Conservation (phyloP, 2,888 invertebrate genomes). For the Brenthis ino region DNA sequence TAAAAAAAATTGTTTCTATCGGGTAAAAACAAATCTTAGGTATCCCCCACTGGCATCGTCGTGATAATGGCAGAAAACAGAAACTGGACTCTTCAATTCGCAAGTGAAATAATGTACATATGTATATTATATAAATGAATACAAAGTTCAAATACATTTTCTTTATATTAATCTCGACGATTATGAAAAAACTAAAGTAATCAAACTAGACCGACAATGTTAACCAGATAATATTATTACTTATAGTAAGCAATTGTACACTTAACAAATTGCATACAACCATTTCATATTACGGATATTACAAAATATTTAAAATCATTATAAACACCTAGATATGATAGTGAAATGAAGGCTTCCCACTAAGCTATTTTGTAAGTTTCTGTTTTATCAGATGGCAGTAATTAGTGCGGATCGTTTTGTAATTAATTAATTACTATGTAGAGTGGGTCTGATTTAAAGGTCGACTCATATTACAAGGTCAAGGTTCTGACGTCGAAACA, state of each 20-base stretch:
- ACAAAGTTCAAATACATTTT: neutral
- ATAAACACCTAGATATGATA: constrained; percentile 24
- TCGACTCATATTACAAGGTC: constrained; percentile 36
- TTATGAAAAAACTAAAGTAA: constrained; percentile 5
- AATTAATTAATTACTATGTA: constrained; percentile 30
- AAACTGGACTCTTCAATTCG: too few relatives aligned
- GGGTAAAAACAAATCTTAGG: too few relatives aligned
- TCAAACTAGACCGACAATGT: constrained; percentile 4
- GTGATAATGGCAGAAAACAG: too few relatives aligned
- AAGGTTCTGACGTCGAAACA: constrained; percentile 34
- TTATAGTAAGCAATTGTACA: neutral
- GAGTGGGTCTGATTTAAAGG: constrained; percentile 31
- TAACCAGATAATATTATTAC: neutral
- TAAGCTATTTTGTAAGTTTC: constrained; percentile 40
- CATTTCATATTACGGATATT: constrained; percentile 30
- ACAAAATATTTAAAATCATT: constrained; percentile 28
- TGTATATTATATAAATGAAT: neutral
- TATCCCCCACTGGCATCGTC: too few relatives aligned
- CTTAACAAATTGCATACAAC: neutral
- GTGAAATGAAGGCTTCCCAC: constrained; percentile 37
- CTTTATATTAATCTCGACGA: neutral
- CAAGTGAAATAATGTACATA: too few relatives aligned
- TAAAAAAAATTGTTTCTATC: too few relatives aligned
- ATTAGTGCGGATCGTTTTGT: constrained; percentile 42
- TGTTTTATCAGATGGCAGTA: constrained; percentile 42